Evolutionary conservation across 2,888 invertebrate species (phyloP).

Genomic region (Idaea straminata): DNA sequence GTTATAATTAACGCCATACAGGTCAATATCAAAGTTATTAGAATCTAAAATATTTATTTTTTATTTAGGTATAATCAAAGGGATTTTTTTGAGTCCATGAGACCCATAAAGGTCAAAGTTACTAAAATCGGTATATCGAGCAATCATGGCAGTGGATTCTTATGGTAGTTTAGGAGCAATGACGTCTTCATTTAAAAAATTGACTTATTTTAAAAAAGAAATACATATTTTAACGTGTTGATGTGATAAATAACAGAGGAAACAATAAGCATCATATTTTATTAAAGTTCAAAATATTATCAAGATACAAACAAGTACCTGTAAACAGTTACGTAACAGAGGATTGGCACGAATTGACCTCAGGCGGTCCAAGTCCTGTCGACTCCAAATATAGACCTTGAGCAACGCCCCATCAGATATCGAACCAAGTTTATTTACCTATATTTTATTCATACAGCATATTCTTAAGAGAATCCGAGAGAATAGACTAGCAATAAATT

Average conservation of each 20-base stretch:
- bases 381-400: slow-evolving; percentile 38
- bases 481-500: too few species aligned
- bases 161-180: too few species aligned
- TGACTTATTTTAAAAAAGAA: neutral
- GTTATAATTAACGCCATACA: neutral
- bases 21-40: neutral
- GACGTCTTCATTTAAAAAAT: too few species aligned
- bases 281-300: slow-evolving; percentile 15
- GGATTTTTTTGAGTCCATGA: too few species aligned
- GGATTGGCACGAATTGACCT: slow-evolving; percentile 46
- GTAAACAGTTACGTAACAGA: slow-evolving; percentile 34
- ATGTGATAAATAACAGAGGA: neutral
- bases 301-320: slow-evolving; percentile 22
- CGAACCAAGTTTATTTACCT: slow-evolving; percentile 15
- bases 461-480: neutral
- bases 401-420: slow-evolving; percentile 48
- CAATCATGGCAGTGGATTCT: too few species aligned
- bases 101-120: too few species aligned
- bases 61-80: too few species aligned
- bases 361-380: slow-evolving; percentile 28
- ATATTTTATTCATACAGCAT: slow-evolving; percentile 1
- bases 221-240: neutral
- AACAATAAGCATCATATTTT: slow-evolving; percentile 8
- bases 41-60: too few species aligned
- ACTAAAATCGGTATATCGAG: too few species aligned